Base-by-base conservation (phyloP, 2,888 invertebrate species). In the Agrochola lota region DNA sequence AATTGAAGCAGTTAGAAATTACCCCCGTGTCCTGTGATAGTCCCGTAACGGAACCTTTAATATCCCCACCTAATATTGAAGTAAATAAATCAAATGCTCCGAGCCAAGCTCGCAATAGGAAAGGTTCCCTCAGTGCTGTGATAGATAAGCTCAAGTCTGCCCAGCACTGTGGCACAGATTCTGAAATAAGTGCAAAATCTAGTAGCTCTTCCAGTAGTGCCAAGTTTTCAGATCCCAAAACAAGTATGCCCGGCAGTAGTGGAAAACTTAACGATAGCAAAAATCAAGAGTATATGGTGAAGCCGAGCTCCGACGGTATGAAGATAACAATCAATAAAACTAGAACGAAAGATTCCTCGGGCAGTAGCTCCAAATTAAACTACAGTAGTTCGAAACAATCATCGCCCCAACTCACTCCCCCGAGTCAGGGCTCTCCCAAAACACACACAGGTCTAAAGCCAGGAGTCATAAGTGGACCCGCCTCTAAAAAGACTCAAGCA, bases 321-420 rank as follows among this genome's bases (percentile, higher is more conserved):
- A 99, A 99, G 94, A 97, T 99, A 74, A 99, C 99, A 5, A 99
- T 99, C 46, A 99, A 99, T 91, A 99, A 99, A 95, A 98, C 99
- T 0, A 97, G 98, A 90, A 97, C 97, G 40, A 98, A 98, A 91
- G 98, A 98, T 77, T 97, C 97, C 0, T 97, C 97, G 35, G 94
- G 94, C 60, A 95, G 95, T 81, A 94, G 94, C 85, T 96, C 96
- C 1, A 96, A 96, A 88, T 88, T 95, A 67, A 96, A 94, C 84
- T 97, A 96, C 82, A 93, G 94, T n/a, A 93, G 95, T 78, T 96
- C 96, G 23, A 96, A 96, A 84, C 96, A 96, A 80, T 95, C 96
- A 0, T 95, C 96, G 23, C 96, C 96, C 43, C 95, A 96, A 80
- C 92, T 97, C 63, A 97, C 96, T 74, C 95, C 95, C 23, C 96